Base-by-base conservation (phyloP, 2,888 invertebrate species). In the Hetaerina titia region DNA sequence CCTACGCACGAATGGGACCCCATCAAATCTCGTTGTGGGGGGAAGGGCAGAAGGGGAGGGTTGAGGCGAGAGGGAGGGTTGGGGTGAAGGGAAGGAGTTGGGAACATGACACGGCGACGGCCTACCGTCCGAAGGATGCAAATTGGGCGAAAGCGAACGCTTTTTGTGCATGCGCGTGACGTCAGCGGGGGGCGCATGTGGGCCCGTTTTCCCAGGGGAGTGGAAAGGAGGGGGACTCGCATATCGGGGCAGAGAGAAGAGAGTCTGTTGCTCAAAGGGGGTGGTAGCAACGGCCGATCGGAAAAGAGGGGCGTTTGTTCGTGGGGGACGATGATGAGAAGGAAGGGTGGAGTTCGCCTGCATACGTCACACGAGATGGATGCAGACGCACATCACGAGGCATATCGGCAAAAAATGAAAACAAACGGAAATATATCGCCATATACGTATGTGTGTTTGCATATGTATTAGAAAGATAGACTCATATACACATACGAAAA, bases 81-180 rank as follows among this genome's bases (percentile, higher is more conserved):
- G 63, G 63, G 11, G 17, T 63, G 63, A 63, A 63, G 15, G 45
- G 45, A 45, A 45, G 45, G 45, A 63, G 63, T 9, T 69, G 69
- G 69, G n/a, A 69, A 69, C n/a, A n/a, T 8, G 69, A 69, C 69
- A 69, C 69, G 69, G 9, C 2, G 69, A n/a, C 69, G 69, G 9
- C 69, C n/a, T 8, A n/a, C 69, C 69, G 19, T 22, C 69, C 69
- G n/a, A 45, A 45, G 69, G 81, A 81, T 81, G 81, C 81, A 81
- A 81, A 81, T 81, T 81, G 81, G 81, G 81, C 31, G 81, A 81
- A 81, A 81, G 81, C 31, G 31, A 25, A 81, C 25, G 7, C 81
- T 69, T 69, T 69, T 69, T 22, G 8, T 69, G 17, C 64, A 7
- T 19, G 19, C 64, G 7, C 64, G 81, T 81, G 81, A 81, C 81